These are phyloP conservation scores for Boleophthalmus pectinirostris DNA, from an alignment of 2,113 vertebrate species.

Conservation along the genomic window DNA sequence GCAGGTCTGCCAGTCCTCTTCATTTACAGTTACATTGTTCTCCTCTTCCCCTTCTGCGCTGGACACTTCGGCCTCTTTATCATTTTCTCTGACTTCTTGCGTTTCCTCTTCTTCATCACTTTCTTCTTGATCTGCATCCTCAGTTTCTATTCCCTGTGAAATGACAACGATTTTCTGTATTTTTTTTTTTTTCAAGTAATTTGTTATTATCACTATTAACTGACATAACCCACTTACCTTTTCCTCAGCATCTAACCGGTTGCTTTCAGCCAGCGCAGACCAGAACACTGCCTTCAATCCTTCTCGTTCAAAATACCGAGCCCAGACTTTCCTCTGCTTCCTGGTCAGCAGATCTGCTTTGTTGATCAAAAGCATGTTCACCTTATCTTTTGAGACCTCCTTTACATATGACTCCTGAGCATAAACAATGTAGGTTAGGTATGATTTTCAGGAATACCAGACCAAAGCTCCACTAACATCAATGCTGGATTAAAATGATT, in stretches of 20 bases:
- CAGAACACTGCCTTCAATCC: conserved; percentile 90
- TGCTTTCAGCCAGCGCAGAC: conserved; percentile 89
- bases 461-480: background rate
- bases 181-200: background rate
- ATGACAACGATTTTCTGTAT: background rate
- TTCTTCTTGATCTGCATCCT: conserved; percentile 48
- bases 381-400: conserved; percentile 84
- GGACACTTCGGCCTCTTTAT: conserved; percentile 12
- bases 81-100: background rate
- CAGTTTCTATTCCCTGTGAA: conserved; percentile 70
- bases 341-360: conserved; percentile 90
- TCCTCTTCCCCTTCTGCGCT: conserved; percentile 51
- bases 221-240: conserved; percentile 74
- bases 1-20: conserved; percentile 89
- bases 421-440: conserved; percentile 8
- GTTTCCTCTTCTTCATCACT: conserved; percentile 63
- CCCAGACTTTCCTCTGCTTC: conserved; percentile 88
- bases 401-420: conserved; percentile 88
- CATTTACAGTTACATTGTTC: conserved; percentile 70
- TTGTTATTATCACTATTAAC: background rate
- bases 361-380: conserved; percentile 93
- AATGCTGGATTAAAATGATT: background rate
- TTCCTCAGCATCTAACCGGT: conserved; percentile 72
- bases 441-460: background rate
- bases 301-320: conserved; percentile 85